phyloP scores from a whole-genome alignment of 2,113 vertebrate species.

The Uria aalge region DNA sequence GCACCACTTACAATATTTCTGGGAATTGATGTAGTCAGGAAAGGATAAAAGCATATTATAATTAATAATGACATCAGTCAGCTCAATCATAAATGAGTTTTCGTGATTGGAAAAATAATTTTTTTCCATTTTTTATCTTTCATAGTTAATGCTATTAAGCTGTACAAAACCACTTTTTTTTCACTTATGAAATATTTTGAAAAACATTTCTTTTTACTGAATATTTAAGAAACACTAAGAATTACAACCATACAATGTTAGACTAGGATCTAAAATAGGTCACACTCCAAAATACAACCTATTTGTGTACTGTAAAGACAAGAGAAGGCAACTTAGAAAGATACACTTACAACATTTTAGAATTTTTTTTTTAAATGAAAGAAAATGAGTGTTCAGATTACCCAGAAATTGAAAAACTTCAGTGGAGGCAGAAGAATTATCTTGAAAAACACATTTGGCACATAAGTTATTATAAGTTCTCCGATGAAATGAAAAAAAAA shows the following conservation, averaged over 20 bases:
- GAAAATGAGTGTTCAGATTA: not conserved
- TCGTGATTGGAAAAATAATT: constrained; percentile 1
- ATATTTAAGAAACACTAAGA: not conserved
- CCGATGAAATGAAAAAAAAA: not conserved
- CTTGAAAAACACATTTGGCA: not conserved
- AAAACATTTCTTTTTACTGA: not conserved
- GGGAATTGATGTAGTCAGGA: constrained; percentile 53
- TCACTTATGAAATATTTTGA: not conserved
- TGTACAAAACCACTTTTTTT: not conserved
- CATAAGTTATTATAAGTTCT: not conserved
- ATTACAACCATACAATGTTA: not conserved
- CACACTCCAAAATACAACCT: not conserved
- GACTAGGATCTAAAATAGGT: not conserved
- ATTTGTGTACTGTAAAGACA: not conserved
- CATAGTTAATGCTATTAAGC: not conserved
- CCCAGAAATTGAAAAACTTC: not conserved
- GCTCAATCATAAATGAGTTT: not conserved
- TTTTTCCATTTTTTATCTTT: constrained; percentile 10
- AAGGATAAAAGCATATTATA: constrained; percentile 54
- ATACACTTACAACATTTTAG: not conserved
- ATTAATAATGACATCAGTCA: constrained; percentile 50
- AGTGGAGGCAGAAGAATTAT: not conserved
- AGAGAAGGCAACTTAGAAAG: not conserved
- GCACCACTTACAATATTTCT: constrained; percentile 64
- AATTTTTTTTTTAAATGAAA: not conserved